Evolutionary conservation across 2,888 invertebrate species (phyloP), one percentile per base, ranked within the genome.

Genomic region (Perdita meconis): DNA sequence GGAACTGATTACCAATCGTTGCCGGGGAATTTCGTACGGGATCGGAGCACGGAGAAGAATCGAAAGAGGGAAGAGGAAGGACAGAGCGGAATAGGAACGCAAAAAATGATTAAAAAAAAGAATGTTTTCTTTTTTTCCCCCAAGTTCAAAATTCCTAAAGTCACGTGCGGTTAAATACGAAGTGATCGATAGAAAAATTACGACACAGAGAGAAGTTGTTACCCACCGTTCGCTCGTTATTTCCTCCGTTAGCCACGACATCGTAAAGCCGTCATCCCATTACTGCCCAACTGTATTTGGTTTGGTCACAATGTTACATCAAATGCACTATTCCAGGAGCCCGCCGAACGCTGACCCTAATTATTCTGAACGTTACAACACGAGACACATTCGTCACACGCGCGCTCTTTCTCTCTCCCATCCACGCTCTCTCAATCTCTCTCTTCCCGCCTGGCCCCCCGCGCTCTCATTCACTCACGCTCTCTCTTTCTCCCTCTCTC

Each of bases 201-300:
- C 78, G 67, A 80, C 67, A 75, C 71, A 74, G 47, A 79, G 47
- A 79, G 56, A 71, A 22, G 75, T 61, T 66, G 59, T 70, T 74
- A 71, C 60, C 66, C 75, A 68, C 65, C 78, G 65, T 64, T 66
- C 78, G 65, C 60, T 66, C 60, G 77, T 72, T 67, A 79, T 67
- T 65, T 71, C 73, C 70, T 66, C 70, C 67, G 30, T 77, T 66
- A 72, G 65, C 68, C 78, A 56, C 63, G 63, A 57, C 70, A 78
- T 50, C 24, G 36, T 40, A 47, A 75, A 68, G 71, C 68, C 70
- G 82, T 84, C 84, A 79, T 76, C n/a, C n/a, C 73, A 81, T 86
- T 84, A 82, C 69, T 82, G 85, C 84, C 86, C 67, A 80, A 86
- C 86, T 86, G 84, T 86, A 86, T 86, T 86, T 86, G 86, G 83